Conservation (phyloP, 64 coral and sea anemone genomes). For the Astreopora myriophthalma region DNA sequence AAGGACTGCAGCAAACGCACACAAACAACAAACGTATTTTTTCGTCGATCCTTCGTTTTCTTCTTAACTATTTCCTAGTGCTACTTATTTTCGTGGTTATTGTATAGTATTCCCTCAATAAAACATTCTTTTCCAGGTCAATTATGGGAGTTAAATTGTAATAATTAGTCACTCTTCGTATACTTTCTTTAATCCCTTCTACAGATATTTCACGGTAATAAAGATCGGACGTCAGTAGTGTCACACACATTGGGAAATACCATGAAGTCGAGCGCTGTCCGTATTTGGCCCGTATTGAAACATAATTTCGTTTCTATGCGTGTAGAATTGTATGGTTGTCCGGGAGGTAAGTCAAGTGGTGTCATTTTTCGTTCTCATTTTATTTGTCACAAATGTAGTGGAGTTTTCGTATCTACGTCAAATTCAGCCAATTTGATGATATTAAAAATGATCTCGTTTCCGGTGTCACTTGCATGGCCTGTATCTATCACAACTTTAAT, state of each 20-base stretch:
- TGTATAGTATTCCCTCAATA: too few relatives aligned
- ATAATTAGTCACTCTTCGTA: background rate
- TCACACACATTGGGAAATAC: slow-evolving; percentile 23
- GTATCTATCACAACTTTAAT: background rate
- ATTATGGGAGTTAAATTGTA: too few relatives aligned
- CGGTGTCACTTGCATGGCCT: background rate
- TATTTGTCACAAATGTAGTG: background rate
- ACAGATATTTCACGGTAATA: slow-evolving; percentile 69
- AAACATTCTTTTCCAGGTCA: too few relatives aligned
- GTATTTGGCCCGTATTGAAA: slow-evolving; percentile 58
- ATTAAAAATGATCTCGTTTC: background rate
- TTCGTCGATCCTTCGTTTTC: too few relatives aligned
- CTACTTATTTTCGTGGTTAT: too few relatives aligned
- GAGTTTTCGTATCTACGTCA: background rate
- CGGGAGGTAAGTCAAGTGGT: slow-evolving; percentile 9
- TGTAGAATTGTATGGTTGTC: slow-evolving; percentile 71
- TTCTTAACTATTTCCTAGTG: too few relatives aligned
- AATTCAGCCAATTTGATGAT: background rate
- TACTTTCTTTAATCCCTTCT: background rate
- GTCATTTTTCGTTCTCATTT: background rate
- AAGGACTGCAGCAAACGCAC: too few relatives aligned
- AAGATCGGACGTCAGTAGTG: slow-evolving; percentile 56
- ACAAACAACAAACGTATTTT: too few relatives aligned
- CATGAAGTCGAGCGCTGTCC: slow-evolving; percentile 38
- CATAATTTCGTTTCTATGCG: slow-evolving; percentile 63